Percentiles rank a stretch among this genome's conserved stretches.
Conservation (phyloP, 2,113 vertebrate species). For the Pseudolaguvia tuberculata region DNA sequence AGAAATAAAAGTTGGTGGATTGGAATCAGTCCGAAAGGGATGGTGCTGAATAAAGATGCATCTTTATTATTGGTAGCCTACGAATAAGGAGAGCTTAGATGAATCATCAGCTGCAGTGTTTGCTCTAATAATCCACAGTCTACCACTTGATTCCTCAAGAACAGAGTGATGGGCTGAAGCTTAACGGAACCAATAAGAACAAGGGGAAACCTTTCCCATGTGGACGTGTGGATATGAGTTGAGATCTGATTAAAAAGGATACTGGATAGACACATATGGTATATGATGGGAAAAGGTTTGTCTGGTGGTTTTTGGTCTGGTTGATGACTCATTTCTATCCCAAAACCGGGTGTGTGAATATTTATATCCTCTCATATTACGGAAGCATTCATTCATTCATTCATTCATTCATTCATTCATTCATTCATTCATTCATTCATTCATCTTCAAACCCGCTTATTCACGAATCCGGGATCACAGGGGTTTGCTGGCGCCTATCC, state of each 20-base stretch:
- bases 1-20: background rate
- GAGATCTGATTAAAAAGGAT: background rate
- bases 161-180: too few relatives aligned
- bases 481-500: too few relatives aligned
- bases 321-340: background rate
- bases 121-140: conserved; percentile 22
- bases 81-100: conserved; percentile 6
- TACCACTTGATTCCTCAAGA: background rate
- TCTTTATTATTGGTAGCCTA: background rate
- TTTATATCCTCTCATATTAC: background rate
- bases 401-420: too few relatives aligned
- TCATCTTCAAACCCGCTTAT: too few relatives aligned
- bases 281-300: background rate
- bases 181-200: background rate
- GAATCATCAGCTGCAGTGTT: conserved; percentile 15
- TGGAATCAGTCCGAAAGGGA: background rate
- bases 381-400: background rate
- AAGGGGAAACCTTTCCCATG: background rate
- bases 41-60: conserved; percentile 5
- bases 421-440: too few relatives aligned
- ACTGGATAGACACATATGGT: background rate
- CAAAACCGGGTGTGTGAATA: background rate
- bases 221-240: background rate
- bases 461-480: too few relatives aligned
- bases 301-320: background rate